Percentiles rank a stretch among this genome's conserved stretches.
phyloP scores from a whole-genome alignment of 2,113 vertebrate genomes.

The Hylia prasina region DNA sequence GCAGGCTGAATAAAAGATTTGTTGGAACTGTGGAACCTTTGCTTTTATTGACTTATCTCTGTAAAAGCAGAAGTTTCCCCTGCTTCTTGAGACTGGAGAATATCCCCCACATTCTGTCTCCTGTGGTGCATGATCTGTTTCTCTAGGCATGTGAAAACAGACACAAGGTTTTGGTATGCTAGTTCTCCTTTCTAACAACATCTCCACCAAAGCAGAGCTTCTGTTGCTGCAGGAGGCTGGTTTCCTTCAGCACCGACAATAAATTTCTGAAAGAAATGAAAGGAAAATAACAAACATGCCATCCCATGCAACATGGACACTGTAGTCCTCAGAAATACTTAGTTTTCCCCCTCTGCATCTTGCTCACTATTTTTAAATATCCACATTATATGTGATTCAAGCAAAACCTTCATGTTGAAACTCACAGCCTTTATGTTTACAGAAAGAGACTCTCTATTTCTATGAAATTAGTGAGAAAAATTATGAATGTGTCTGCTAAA shows the following conservation, averaged over 20 bases:
- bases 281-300: not conserved
- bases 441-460: not conserved
- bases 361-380: not conserved
- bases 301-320: not conserved
- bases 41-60: not conserved
- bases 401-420: not conserved
- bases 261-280: not conserved
- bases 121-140: not conserved
- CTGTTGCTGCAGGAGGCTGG: not conserved
- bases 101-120: not conserved
- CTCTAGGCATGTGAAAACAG: not conserved
- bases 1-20: not conserved
- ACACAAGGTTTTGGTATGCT: not conserved
- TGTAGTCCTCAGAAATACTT: not conserved
- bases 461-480: not conserved
- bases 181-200: not conserved
- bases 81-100: not conserved
- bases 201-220: not conserved
- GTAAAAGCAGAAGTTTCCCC: not conserved
- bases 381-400: accelerated
- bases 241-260: not conserved
- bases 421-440: not conserved
- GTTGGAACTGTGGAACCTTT: not conserved
- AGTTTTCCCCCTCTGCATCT: not conserved
- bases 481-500: not conserved